Conservation (phyloP, 2,888 invertebrate genomes). For the Idaea biselata region DNA sequence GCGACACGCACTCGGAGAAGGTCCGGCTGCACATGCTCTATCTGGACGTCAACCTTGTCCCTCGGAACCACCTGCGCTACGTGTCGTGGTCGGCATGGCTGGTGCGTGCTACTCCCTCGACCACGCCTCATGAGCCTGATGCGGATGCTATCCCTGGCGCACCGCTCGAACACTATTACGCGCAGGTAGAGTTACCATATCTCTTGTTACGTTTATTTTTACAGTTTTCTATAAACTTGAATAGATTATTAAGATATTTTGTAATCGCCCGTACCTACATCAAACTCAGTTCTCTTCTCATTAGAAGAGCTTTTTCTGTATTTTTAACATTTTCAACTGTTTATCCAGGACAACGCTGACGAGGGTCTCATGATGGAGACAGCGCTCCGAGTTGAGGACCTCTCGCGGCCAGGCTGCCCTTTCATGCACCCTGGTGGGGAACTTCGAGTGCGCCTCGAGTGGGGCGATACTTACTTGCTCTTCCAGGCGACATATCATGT, state of each 20-base stretch:
- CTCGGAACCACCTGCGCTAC: slow-evolving; percentile 86
- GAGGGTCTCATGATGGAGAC: slow-evolving; percentile 92
- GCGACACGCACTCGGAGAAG: slow-evolving; percentile 88
- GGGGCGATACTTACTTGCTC: slow-evolving; percentile 90
- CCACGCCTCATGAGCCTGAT: slow-evolving; percentile 82
- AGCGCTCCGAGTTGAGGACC: slow-evolving; percentile 86
- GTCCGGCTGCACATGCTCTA: slow-evolving; percentile 87
- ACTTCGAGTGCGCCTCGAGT: slow-evolving; percentile 88
- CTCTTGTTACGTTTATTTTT: too few relatives aligned
- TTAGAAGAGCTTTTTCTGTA: too few relatives aligned
- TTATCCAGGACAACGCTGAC: slow-evolving; percentile 84
- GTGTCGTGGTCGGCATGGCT: slow-evolving; percentile 88
- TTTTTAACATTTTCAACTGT: too few relatives aligned
- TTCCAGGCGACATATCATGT: slow-evolving; percentile 91
- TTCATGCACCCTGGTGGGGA: slow-evolving; percentile 87
- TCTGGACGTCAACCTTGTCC: slow-evolving; percentile 88
- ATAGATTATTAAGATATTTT: too few relatives aligned
- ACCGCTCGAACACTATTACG: slow-evolving; percentile 89
- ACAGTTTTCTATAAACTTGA: too few relatives aligned
- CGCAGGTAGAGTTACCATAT: slow-evolving; percentile 42
- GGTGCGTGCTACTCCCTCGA: slow-evolving; percentile 69
- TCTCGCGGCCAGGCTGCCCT: slow-evolving; percentile 84
- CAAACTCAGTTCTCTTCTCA: too few relatives aligned
- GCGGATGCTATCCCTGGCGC: slow-evolving; percentile 85
- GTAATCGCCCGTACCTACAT: too few relatives aligned